phyloP scores from a whole-genome alignment of 1,140 invertebrate species.

The Hylaeus anthracinus region DNA sequence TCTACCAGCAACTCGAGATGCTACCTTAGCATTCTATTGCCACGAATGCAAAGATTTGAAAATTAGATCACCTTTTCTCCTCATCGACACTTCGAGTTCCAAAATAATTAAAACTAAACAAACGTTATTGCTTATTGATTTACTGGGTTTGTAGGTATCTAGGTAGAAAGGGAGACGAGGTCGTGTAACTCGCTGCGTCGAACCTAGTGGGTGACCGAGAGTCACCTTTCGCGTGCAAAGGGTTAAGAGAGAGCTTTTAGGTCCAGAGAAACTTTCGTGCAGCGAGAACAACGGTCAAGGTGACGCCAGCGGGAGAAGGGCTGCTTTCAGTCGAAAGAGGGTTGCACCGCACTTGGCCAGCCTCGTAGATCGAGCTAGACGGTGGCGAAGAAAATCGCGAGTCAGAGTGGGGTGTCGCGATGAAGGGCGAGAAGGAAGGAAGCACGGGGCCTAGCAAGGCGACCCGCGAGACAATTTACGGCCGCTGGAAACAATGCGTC shows the following conservation, averaged over 20 bases:
- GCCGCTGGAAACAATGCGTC: conserved; percentile 70
- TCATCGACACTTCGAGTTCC: too few relatives aligned
- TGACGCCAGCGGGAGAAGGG: neutral
- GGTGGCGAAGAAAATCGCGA: conserved; percentile 54
- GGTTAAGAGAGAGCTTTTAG: too few relatives aligned
- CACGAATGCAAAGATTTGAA: too few relatives aligned
- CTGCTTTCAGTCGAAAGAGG: conserved; percentile 21
- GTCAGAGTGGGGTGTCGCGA: conserved; percentile 1
- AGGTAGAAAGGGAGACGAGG: neutral
- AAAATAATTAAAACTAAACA: too few relatives aligned
- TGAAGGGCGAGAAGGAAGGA: conserved; percentile 60
- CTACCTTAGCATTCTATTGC: too few relatives aligned
- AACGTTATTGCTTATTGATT: too few relatives aligned
- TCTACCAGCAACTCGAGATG: too few relatives aligned
- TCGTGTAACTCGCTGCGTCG: conserved; percentile 18
- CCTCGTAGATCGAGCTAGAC: conserved; percentile 36
- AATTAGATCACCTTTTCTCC: too few relatives aligned
- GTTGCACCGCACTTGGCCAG: conserved; percentile 8
- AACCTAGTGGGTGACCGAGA: too few relatives aligned
- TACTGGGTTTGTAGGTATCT: conserved; percentile 15
- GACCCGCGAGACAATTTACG: conserved; percentile 70
- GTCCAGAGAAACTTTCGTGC: neutral
- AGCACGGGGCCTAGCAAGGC: conserved; percentile 62
- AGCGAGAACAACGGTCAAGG: conserved; percentile 46
- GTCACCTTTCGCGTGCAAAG: too few relatives aligned